phyloP scores from a whole-genome alignment of 2,888 invertebrate genomes.

The Sicus ferrugineus region DNA sequence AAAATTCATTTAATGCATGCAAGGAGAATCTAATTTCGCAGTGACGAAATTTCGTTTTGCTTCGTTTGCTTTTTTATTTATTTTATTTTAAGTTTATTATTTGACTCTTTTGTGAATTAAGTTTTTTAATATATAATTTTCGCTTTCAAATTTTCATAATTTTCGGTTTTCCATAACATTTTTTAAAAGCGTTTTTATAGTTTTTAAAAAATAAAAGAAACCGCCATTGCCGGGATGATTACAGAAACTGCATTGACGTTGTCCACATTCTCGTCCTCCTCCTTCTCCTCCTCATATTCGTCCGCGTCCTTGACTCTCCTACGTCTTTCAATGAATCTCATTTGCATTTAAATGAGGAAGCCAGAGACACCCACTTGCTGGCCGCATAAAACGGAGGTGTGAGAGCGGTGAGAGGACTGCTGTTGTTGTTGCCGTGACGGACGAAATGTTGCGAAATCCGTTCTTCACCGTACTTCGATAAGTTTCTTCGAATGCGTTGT shows the following conservation, averaged over 20 bases:
- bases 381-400: neutral
- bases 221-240: too few relatives aligned
- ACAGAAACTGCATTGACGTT: neutral
- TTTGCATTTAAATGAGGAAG: conserved; percentile 66
- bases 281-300: too few relatives aligned
- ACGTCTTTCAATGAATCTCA: conserved; percentile 66
- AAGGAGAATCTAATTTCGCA: too few relatives aligned
- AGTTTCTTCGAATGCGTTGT: conserved; percentile 31
- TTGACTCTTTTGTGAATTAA: too few relatives aligned
- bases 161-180: too few relatives aligned
- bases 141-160: too few relatives aligned
- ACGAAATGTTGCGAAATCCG: conserved; percentile 23
- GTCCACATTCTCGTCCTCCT: conserved; percentile 1
- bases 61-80: too few relatives aligned
- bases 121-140: too few relatives aligned
- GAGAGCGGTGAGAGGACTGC: neutral
- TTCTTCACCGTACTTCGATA: conserved; percentile 33
- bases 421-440: neutral
- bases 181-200: too few relatives aligned
- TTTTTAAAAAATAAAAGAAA: too few relatives aligned
- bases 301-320: conserved; percentile 57
- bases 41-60: too few relatives aligned
- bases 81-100: too few relatives aligned
- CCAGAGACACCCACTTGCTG: conserved; percentile 26
- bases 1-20: conserved; percentile 57